phyloP scores from a whole-genome alignment of 2,888 invertebrate genomes.

The Phanerotoma sp. region DNA sequence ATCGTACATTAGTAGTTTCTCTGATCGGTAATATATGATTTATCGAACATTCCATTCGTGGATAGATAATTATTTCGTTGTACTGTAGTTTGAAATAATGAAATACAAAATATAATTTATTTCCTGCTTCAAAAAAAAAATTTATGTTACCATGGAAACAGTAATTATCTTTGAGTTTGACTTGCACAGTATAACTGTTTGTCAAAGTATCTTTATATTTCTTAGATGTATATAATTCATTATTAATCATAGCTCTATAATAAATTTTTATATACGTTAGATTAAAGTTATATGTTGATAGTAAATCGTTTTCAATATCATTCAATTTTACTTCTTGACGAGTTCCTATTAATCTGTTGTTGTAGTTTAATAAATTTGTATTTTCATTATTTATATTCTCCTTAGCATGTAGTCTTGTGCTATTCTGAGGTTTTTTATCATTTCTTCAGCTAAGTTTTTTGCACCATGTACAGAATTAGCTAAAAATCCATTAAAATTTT shows the following conservation, averaged over 20 bases:
- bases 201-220: not conserved
- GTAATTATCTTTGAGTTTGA: not conserved
- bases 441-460: not conserved
- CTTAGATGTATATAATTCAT: not conserved
- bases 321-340: not conserved
- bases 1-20: too few species aligned
- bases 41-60: not conserved
- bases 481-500: conserved; percentile 1
- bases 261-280: not conserved
- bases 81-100: not conserved
- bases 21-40: not conserved
- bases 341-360: not conserved
- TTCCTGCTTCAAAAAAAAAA: not conserved
- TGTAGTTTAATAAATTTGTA: too few species aligned
- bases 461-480: not conserved
- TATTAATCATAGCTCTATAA: not conserved
- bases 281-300: not conserved
- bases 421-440: not conserved
- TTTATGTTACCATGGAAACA: not conserved
- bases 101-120: not conserved
- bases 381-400: too few species aligned
- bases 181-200: not conserved
- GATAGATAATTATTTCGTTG: not conserved
- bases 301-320: not conserved
- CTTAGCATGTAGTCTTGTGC: not conserved